Conservation (phyloP, 2,113 vertebrate genomes). For the Dicerorhinus sumatrensis region DNA sequence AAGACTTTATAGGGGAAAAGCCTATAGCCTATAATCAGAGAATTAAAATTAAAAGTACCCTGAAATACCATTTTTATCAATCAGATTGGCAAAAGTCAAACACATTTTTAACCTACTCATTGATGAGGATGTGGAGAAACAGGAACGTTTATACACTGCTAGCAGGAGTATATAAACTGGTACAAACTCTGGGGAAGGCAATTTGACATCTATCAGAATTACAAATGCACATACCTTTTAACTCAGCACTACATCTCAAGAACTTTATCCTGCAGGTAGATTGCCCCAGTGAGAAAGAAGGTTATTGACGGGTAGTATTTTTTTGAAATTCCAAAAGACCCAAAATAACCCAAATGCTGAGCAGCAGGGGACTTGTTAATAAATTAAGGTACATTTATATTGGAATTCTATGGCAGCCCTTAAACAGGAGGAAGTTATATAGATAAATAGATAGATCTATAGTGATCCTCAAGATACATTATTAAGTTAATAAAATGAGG, state of each 20-base stretch:
- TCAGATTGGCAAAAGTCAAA: neutral
- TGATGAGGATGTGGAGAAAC: neutral
- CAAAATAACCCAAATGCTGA: neutral
- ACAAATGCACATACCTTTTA: neutral
- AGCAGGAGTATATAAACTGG: neutral
- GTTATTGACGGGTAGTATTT: neutral
- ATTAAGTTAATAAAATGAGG: neutral
- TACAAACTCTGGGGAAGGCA: neutral
- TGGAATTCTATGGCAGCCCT: neutral
- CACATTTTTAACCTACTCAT: neutral
- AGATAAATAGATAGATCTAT: neutral
- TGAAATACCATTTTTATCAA: conserved; percentile 18
- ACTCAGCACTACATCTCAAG: neutral
- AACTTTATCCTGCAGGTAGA: neutral
- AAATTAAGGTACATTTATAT: conserved; percentile 1
- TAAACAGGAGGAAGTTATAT: neutral
- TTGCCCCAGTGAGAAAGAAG: neutral
- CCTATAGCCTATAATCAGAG: neutral
- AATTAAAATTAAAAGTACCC: conserved; percentile 21
- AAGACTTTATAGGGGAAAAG: neutral
- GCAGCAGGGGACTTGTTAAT: conserved; percentile 19
- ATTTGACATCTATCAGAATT: neutral
- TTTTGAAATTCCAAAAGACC: conserved; percentile 27
- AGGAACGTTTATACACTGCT: neutral
- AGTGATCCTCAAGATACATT: neutral